Percentiles rank a stretch among this genome's conserved stretches.
These are phyloP conservation scores for Orbicella faveolata DNA, from an alignment of 64 coral and sea anemone species.

Conservation along the genomic window DNA sequence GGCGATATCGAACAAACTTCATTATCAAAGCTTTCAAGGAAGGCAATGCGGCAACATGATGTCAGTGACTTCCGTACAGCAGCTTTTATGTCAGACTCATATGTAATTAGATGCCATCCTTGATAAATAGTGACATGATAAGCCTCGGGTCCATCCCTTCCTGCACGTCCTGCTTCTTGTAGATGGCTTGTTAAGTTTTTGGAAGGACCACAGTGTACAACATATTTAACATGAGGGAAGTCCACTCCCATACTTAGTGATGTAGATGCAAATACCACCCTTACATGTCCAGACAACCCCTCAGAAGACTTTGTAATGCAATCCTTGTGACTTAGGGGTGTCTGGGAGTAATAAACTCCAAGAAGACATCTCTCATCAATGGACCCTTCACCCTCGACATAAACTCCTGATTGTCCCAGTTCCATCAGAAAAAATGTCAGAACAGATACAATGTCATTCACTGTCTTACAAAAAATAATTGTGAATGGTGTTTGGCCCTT, in stretches of 20 bases:
- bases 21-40: constrained; percentile 46
- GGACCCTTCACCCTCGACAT: not conserved
- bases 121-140: constrained; percentile 18
- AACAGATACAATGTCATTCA: constrained; percentile 35
- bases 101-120: constrained; percentile 33
- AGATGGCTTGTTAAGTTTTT: constrained; percentile 48
- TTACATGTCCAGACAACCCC: constrained; percentile 30
- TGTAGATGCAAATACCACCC: constrained; percentile 66
- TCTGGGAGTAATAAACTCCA: constrained; percentile 57
- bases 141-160: constrained; percentile 28
- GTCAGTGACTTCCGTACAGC: constrained; percentile 23
- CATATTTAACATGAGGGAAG: constrained; percentile 67
- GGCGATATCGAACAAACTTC: constrained; percentile 19
- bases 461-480: constrained; percentile 30
- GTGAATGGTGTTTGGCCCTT: constrained; percentile 3
- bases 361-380: constrained; percentile 9
- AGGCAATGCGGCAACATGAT: constrained; percentile 20
- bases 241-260: constrained; percentile 72
- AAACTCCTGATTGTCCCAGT: constrained; percentile 8
- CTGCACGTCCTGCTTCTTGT: constrained; percentile 55
- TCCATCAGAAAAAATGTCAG: constrained; percentile 34
- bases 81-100: constrained; percentile 39
- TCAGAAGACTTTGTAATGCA: constrained; percentile 55
- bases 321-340: constrained; percentile 30
- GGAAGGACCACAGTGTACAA: constrained; percentile 64